Evolutionary conservation across 2,797 vertebrate species (phyloP).

Genomic region (Mus minutoides): DNA sequence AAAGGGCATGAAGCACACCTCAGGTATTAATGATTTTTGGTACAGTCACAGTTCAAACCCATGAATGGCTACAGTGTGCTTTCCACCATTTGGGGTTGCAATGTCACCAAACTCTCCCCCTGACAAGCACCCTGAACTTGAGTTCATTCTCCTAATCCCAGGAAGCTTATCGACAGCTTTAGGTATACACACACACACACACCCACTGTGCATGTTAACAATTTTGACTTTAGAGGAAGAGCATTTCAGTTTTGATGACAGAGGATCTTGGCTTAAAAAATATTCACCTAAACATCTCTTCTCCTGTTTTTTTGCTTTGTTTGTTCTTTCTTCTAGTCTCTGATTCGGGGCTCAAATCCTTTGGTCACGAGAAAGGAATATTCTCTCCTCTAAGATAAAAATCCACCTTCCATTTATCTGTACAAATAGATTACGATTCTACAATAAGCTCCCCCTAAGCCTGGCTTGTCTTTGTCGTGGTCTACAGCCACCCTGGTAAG

Average conservation of each 20-base stretch:
- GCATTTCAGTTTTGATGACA: not conserved
- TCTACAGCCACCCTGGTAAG: not conserved
- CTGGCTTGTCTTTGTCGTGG: not conserved
- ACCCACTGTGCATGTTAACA: not conserved
- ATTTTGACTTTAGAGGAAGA: not conserved
- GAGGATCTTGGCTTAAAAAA: not conserved
- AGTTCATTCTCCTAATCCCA: not conserved
- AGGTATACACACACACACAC: not conserved
- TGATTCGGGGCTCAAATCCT: not conserved
- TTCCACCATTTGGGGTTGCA: not conserved
- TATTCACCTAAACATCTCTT: not conserved
- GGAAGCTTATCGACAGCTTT: not conserved
- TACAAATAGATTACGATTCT: slow-evolving; percentile 25
- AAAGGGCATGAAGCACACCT: not conserved
- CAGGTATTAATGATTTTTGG: not conserved
- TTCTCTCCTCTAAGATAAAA: slow-evolving; percentile 50
- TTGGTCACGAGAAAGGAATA: slow-evolving; percentile 38
- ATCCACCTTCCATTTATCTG: not conserved
- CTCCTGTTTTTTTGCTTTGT: not conserved
- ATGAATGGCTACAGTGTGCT: slow-evolving; percentile 9
- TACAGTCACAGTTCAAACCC: not conserved
- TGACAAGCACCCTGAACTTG: not conserved
- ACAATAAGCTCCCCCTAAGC: not conserved
- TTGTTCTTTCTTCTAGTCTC: slow-evolving; percentile 22
- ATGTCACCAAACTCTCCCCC: not conserved